Evolutionary conservation across 1,140 invertebrate species (phyloP), one percentile per base, ranked within the genome.

Genomic region (Zeugodacus cucurbitae): DNA sequence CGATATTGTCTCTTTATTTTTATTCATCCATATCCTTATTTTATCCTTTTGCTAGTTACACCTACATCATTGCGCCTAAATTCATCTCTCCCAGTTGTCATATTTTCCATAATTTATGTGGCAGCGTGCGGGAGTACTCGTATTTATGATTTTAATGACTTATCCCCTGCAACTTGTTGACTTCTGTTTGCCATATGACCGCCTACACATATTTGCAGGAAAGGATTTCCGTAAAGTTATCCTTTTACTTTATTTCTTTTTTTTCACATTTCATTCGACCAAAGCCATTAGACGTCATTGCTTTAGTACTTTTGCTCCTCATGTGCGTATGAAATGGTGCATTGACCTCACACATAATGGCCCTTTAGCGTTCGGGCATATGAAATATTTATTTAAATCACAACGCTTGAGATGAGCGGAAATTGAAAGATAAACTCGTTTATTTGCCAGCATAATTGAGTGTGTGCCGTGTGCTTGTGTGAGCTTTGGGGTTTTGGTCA

Each of bases 311-410:
- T 41, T 41, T 3, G 3, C 7, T 41, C 7, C 7, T 3, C 37
- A 41, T 41, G 3, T 41, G 59, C 14, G 17, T 1, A 67, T 67
- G 10, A 74, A 74, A 41, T 41, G 67, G 34, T 74, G 4, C 67
- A 74, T 22, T 74, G 67, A 74, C 67, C 67, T 20, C 67, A 37
- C 67, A 74, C 67, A 17, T 74, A 74, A 74, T 74, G 34, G 34
- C 67, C 67, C 34, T 74, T 74, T 41, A 74, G 67, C 67, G 67
- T 74, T 74, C 34, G 34, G 34, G 67, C 67, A 74, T 74, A 37
- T 74, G 14, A 74, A 74, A 74, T 74, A 74, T 74, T 74, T 74
- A 74, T 74, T 74, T 41, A 74, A 74, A 74, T 74, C 67, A 37
- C 32, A 74, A 74, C 34, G 67, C 34, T 34, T 74, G 11, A 74